phyloP scores from a whole-genome alignment of 2,797 vertebrate genomes.

The Neosalanx taihuensis region DNA sequence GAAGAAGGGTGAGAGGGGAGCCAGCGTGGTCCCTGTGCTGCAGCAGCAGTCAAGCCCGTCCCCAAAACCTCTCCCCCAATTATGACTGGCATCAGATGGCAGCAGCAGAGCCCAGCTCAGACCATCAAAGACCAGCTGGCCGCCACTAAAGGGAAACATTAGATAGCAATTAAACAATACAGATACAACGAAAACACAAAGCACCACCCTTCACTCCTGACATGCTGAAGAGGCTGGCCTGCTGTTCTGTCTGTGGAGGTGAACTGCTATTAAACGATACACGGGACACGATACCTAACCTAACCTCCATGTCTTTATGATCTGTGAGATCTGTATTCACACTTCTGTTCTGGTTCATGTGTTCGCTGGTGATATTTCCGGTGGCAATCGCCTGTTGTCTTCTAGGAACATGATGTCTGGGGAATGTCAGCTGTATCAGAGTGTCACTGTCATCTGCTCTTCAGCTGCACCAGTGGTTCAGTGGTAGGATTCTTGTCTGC shows the following conservation, averaged over 20 bases:
- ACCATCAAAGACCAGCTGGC: conserved; percentile 60
- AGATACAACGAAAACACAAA: conserved; percentile 12
- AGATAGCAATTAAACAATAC: conserved; percentile 39
- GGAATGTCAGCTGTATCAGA: neutral
- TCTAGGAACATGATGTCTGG: neutral
- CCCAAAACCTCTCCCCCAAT: conserved; percentile 44
- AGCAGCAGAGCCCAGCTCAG: conserved; percentile 36
- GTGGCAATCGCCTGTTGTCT: neutral
- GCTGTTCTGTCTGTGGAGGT: neutral
- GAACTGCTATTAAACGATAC: neutral
- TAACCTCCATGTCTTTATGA: neutral
- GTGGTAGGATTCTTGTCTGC: no score
- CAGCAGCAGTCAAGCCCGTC: conserved; percentile 34
- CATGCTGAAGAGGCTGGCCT: neutral
- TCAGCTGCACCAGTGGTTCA: no score
- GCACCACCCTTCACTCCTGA: neutral
- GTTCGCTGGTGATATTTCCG: conserved; percentile 5
- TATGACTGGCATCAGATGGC: conserved; percentile 56
- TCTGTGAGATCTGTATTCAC: neutral
- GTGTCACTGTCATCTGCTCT: neutral
- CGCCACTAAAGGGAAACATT: conserved; percentile 47
- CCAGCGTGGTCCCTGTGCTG: conserved; percentile 40
- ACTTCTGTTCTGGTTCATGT: conserved; percentile 24
- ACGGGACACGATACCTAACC: neutral
- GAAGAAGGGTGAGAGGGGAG: conserved; percentile 21